These are phyloP conservation scores for Mustela lutreola DNA, from an alignment of 2,113 vertebrate species.

Conservation along the genomic window DNA sequence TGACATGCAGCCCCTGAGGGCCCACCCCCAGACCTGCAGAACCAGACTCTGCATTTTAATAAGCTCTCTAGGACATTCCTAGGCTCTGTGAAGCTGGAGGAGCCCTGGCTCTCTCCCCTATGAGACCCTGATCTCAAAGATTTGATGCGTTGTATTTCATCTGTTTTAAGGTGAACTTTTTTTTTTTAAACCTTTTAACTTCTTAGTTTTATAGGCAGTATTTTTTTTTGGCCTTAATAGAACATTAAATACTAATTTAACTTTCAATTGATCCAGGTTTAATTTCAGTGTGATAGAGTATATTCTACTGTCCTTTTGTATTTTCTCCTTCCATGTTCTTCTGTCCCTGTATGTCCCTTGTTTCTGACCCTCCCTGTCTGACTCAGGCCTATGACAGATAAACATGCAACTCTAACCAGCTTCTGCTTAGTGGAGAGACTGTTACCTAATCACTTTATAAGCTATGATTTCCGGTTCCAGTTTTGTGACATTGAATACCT, in stretches of 20 bases:
- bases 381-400: background rate
- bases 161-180: background rate
- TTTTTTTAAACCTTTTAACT: background rate
- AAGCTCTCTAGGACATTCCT: background rate
- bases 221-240: background rate
- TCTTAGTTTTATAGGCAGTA: background rate
- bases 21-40: no score
- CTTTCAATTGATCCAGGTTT: background rate
- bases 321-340: background rate
- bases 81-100: background rate
- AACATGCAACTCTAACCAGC: background rate
- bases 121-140: background rate
- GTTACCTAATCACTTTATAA: background rate
- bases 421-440: background rate
- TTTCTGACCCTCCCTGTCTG: background rate
- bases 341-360: background rate
- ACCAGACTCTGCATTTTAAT: no score
- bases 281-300: background rate
- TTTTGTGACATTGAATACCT: background rate
- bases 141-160: background rate
- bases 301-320: background rate
- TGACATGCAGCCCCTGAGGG: background rate
- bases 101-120: background rate
- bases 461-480: background rate
- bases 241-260: constrained; percentile 4